Percentiles rank a stretch among this genome's conserved stretches.
These are phyloP conservation scores for Caenorhabditis inopinata DNA, from an alignment of 1,140 invertebrate species.

Conservation along the genomic window DNA sequence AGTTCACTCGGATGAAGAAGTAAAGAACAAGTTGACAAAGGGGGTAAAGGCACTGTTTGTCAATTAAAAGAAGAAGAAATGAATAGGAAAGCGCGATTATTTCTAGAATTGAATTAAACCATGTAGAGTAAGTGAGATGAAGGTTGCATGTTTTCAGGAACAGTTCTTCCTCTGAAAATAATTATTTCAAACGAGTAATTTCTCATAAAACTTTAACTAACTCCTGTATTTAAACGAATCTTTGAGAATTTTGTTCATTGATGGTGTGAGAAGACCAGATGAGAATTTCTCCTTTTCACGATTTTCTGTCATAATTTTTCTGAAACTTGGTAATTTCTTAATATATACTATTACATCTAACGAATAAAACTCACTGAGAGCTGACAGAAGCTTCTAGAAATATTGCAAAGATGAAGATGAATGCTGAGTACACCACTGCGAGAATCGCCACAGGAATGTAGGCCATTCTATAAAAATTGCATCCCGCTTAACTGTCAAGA, in stretches of 20 bases:
- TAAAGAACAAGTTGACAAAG: background rate
- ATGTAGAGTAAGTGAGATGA: background rate
- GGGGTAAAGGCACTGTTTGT: background rate
- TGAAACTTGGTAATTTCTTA: background rate
- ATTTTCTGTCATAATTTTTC: background rate
- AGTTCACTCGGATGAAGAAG: background rate
- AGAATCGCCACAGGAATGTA: background rate
- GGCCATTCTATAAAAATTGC: background rate
- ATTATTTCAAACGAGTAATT: background rate
- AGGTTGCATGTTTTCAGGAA: background rate
- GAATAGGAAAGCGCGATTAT: background rate
- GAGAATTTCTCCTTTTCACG: background rate
- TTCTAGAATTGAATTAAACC: background rate
- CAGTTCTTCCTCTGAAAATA: background rate
- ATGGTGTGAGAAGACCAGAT: background rate
- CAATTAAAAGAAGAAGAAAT: background rate
- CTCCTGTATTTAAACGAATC: background rate
- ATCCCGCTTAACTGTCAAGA: too few relatives aligned
- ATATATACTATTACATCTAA: too few relatives aligned
- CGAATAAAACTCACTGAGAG: background rate
- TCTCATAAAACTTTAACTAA: background rate
- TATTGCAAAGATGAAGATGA: background rate
- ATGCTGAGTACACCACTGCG: background rate
- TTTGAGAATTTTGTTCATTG: background rate
- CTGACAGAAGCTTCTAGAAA: background rate